These are phyloP conservation scores for Pachycephus smyrnensis DNA, from an alignment of 2,888 invertebrate genomes.

Conservation along the genomic window DNA sequence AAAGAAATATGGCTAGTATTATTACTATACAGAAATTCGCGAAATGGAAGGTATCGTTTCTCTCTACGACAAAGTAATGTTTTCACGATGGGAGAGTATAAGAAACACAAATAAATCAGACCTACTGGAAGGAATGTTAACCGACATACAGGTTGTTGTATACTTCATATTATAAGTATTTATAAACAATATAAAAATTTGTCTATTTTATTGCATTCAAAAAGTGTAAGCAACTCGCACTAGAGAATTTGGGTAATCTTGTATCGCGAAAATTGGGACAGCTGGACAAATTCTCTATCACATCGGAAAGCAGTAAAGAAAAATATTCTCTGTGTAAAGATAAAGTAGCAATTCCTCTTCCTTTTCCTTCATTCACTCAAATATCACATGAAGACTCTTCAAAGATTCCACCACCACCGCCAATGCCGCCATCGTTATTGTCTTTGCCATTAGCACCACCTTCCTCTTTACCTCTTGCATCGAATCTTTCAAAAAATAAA, in stretches of 20 bases:
- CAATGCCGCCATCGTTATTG: slow-evolving; percentile 29
- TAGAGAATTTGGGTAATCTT: slow-evolving; percentile 46
- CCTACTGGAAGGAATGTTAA: slow-evolving; percentile 36
- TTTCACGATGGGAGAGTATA: slow-evolving; percentile 54
- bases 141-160: slow-evolving; percentile 33
- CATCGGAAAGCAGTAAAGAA: neutral
- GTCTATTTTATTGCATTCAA: neutral
- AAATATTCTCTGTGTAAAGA: slow-evolving; percentile 11
- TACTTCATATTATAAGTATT: neutral
- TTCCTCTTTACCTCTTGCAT: neutral
- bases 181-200: slow-evolving; percentile 2
- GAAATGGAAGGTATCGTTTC: slow-evolving; percentile 57
- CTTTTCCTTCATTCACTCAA: slow-evolving; percentile 25
- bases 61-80: slow-evolving; percentile 54
- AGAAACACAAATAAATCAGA: slow-evolving; percentile 49
- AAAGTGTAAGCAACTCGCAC: slow-evolving; percentile 51
- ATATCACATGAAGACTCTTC: slow-evolving; percentile 14
- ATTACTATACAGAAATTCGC: slow-evolving; percentile 40
- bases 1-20: neutral
- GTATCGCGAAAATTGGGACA: slow-evolving; percentile 40
- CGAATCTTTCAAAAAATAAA: slow-evolving; percentile 18
- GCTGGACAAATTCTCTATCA: neutral
- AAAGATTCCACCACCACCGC: slow-evolving; percentile 32
- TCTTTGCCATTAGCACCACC: slow-evolving; percentile 9
- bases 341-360: slow-evolving; percentile 23